phyloP scores from a whole-genome alignment of 2,797 vertebrate species.

The Pitangus sulphuratus region DNA sequence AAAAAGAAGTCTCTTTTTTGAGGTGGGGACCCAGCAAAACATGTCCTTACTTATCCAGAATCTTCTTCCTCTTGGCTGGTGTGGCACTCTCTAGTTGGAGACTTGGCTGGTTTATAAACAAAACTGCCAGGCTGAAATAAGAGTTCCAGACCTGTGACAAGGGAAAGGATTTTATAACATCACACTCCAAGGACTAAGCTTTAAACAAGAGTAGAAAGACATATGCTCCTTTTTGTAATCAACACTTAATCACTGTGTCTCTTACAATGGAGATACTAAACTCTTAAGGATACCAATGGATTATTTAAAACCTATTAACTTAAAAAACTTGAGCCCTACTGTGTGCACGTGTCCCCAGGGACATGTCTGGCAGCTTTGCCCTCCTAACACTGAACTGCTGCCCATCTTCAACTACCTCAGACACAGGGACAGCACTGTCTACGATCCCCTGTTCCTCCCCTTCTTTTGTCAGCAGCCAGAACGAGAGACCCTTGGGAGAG shows the following conservation, averaged over 20 bases:
- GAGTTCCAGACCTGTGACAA: constrained; percentile 95
- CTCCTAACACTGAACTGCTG: not conserved
- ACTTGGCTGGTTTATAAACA: constrained; percentile 99
- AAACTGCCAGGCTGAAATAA: constrained; percentile 95
- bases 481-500: not conserved
- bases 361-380: not conserved
- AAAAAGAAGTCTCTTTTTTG: not conserved
- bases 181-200: not conserved
- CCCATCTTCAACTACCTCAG: not conserved
- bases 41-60: constrained; percentile 92
- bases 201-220: not conserved
- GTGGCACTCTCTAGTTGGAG: constrained; percentile 92
- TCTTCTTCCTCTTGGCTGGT: constrained; percentile 92
- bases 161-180: constrained; percentile 12
- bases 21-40: not conserved
- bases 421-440: not conserved
- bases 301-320: not conserved
- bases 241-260: not conserved
- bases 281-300: not conserved
- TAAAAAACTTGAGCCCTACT: not conserved
- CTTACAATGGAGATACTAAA: not conserved
- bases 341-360: not conserved
- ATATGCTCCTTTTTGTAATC: not conserved
- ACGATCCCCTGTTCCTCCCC: not conserved
- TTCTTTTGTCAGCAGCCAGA: not conserved